A percentile compares a stretch with the other conserved stretches of the same genome.
Conservation (phyloP, 2,113 vertebrate genomes). For the Coturnix japonica region DNA sequence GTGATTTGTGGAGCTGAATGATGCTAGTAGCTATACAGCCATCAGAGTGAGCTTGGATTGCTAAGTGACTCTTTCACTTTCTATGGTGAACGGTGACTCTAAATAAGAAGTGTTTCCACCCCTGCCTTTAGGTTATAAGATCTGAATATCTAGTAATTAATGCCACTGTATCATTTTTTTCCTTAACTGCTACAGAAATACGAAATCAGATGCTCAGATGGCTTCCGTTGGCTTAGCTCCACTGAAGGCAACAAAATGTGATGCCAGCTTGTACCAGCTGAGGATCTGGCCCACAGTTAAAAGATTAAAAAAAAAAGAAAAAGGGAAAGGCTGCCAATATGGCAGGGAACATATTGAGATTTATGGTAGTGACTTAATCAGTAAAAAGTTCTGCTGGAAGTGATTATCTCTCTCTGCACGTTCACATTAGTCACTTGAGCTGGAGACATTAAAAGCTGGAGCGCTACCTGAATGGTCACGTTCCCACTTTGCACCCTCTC, state of each 20-base stretch:
- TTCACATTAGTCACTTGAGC: conserved; percentile 28
- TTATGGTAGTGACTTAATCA: conserved; percentile 59
- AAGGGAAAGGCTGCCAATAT: conserved; percentile 60
- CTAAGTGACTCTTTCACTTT: conserved; percentile 35
- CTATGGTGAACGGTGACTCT: neutral
- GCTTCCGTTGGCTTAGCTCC: conserved; percentile 61
- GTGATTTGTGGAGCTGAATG: neutral
- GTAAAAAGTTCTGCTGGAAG: conserved; percentile 44
- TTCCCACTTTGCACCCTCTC: neutral
- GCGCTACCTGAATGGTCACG: neutral
- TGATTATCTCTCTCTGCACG: conserved; percentile 1
- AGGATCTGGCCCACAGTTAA: conserved; percentile 65
- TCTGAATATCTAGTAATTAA: conserved; percentile 51
- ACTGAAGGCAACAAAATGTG: conserved; percentile 51
- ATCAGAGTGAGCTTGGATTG: conserved; percentile 41
- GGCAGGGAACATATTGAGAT: conserved; percentile 70
- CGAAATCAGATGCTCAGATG: conserved; percentile 62
- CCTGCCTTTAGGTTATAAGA: conserved; percentile 37
- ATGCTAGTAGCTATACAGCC: neutral
- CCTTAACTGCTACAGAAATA: conserved; percentile 42
- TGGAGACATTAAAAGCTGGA: conserved; percentile 13
- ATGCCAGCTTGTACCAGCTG: conserved; percentile 53
- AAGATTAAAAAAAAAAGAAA: neutral
- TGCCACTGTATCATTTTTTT: conserved; percentile 32
- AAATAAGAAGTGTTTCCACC: conserved; percentile 14